Base-by-base conservation (phyloP, 2,113 vertebrate species). In the Coracopsis vasa region DNA sequence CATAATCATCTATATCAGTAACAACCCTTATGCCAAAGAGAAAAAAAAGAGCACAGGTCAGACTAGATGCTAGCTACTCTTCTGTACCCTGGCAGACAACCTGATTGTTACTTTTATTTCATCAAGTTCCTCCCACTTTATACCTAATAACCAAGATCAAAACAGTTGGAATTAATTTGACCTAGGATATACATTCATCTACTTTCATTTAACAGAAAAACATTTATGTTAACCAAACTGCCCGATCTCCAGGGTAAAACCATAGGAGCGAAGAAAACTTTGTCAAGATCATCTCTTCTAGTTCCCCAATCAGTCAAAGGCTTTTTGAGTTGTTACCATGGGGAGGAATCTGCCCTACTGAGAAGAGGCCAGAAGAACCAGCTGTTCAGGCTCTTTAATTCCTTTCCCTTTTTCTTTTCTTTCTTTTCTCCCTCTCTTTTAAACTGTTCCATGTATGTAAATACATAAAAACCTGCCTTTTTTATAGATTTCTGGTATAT, bases 391-490 rank as follows among this genome's bases (percentile, higher is more conserved):
- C 12, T 64, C 16, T 60, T 81, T 31, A 61, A 7, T 31, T 80
- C 6, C 25, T 51, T 3, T 39, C 4, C 1, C 9, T 19, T 10
- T 3, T 12, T 23, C 11, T 8, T 14, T 54, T 29, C 13, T 14
- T 45, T 9, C 7, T 17, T 25, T 10, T 8, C 17, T 18, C 18
- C 18, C 7, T 13, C 10, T 2, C 11, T 42, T 37, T 13, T n/a
- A 28, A 70, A 37, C 21, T n/a, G 1, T 13, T 71, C 6, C 19
- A 7, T 27, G 5, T 31, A 12, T 50, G 42, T 45, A 66, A 62
- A 65, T n/a, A 9, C 16, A 28, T 47, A 25, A 8, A 89, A 74
- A 62, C 4, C 8, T 84, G 66, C 37, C 4, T 48, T 95, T 75
- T 41, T 5, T 13, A 48, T 10, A 69, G n/a, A 6, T 54, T 60